These are phyloP conservation scores for Elachura formosa DNA, from an alignment of 2,113 vertebrate species.

Conservation along the genomic window DNA sequence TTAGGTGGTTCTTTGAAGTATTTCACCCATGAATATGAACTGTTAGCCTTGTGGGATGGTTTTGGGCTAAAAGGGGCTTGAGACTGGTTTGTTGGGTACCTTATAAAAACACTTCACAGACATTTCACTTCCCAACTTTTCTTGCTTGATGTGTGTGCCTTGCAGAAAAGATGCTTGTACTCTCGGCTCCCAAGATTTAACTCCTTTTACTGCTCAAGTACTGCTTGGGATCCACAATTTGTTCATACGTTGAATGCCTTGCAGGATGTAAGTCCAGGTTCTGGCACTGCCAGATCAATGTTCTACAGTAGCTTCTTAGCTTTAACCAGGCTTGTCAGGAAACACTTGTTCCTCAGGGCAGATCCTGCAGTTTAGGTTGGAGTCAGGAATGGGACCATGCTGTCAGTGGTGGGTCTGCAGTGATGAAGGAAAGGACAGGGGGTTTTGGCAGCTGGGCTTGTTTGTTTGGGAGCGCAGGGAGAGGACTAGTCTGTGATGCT, in stretches of 20 bases:
- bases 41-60: conserved; percentile 15
- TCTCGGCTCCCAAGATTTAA: not conserved
- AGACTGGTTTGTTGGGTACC: not conserved
- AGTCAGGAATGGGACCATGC: not conserved
- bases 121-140: not conserved
- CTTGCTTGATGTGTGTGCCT: not conserved
- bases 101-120: not conserved
- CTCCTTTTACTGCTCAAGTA: not conserved
- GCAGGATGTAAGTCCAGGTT: not conserved
- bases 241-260: not conserved
- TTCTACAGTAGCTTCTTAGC: not conserved
- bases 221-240: not conserved
- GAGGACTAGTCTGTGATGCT: not conserved
- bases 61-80: conserved; percentile 19
- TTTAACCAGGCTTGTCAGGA: accelerated
- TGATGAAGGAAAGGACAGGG: not conserved
- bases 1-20: conserved; percentile 38
- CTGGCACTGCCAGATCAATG: not conserved
- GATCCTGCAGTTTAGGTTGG: not conserved
- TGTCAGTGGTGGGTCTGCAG: not conserved
- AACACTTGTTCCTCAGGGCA: accelerated
- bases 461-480: not conserved
- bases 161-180: not conserved
- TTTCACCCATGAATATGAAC: conserved; percentile 25
- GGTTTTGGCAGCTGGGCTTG: not conserved